Base-by-base conservation (phyloP, 2,797 vertebrate genomes). In the Clarias fuscus region DNA sequence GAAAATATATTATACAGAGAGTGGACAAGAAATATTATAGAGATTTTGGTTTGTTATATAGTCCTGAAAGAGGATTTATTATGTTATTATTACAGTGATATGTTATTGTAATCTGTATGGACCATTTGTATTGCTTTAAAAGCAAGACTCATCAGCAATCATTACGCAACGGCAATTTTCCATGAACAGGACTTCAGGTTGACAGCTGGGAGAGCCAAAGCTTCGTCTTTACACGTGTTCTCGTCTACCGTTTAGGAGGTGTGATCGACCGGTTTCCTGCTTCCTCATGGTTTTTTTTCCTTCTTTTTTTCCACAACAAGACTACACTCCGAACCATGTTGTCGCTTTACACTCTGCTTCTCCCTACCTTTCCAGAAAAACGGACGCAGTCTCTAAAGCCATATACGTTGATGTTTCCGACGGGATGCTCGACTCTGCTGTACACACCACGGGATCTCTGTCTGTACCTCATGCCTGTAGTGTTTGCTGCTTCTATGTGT, bases 391-490 rank as follows among this genome's bases (percentile, higher is more conserved):
- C 88, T 92, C 87, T 90, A 88, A 93, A 92, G 92, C 92, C 92
- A 92, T 88, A 78, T 91, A 91, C 85, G 90, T 90, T 93, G 92
- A 96, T 93, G 92, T 95, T 95, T 92, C 91, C 84, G 89, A 91
- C 91, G 92, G 93, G 88, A 87, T 82, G 86, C 89, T 87, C 61
- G 71, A 92, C 92, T 93, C 92, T 95, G 94, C 94, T 94, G 94
- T 95, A 94, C 90, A 91, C 85, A 86, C 81, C 83, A 75, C 71
- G 94, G 83, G 83, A 95, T 95, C 94, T 96, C 95, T 97, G 94
- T 96, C 97, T 97, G 97, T 98, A 98, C 98, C 98, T 98, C 97
- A 97, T 95, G 94, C 94, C 96, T 98, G 97, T 97, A 98, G 95
- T 96, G 96, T 95, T 97, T 98, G 97, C 97, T 99, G 98, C 97